These are phyloP conservation scores for Arrhopalites spinosus DNA, from an alignment of 2,888 invertebrate species.

Conservation along the genomic window DNA sequence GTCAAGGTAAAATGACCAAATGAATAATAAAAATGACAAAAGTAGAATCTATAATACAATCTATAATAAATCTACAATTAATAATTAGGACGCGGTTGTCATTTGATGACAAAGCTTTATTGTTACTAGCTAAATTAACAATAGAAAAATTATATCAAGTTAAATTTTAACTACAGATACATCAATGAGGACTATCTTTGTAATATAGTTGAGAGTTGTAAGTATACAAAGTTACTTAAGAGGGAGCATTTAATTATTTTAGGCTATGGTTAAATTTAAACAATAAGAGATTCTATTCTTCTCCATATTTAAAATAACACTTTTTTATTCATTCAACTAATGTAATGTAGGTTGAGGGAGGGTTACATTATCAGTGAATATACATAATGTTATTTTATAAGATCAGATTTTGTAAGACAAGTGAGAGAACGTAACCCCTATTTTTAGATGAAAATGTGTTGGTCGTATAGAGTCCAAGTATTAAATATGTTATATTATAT, in stretches of 20 bases:
- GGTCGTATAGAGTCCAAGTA: not conserved
- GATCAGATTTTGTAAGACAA: slow-evolving; percentile 7
- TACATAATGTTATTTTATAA: not conserved
- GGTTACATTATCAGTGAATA: not conserved
- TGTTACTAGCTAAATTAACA: too few species aligned
- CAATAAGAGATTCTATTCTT: slow-evolving; percentile 1
- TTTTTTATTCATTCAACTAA: not conserved
- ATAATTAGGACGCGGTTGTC: too few species aligned
- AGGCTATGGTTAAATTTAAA: not conserved
- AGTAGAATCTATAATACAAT: too few species aligned
- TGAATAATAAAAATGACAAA: too few species aligned
- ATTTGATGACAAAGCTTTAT: too few species aligned
- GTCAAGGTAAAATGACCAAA: too few species aligned
- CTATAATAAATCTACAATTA: too few species aligned
- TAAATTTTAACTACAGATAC: too few species aligned
- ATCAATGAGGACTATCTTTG: too few species aligned
- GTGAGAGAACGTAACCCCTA: slow-evolving; percentile 10
- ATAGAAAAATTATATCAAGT: too few species aligned
- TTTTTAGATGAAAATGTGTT: slow-evolving; percentile 2
- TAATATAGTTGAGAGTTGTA: too few species aligned
- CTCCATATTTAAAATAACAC: not conserved
- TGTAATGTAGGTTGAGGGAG: not conserved
- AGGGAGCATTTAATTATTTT: slow-evolving; percentile 1
- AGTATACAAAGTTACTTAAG: too few species aligned
- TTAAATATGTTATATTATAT: not conserved